Evolutionary conservation across 2,113 vertebrate species (phyloP).

Genomic region (Psammodynastes pulverulentus): DNA sequence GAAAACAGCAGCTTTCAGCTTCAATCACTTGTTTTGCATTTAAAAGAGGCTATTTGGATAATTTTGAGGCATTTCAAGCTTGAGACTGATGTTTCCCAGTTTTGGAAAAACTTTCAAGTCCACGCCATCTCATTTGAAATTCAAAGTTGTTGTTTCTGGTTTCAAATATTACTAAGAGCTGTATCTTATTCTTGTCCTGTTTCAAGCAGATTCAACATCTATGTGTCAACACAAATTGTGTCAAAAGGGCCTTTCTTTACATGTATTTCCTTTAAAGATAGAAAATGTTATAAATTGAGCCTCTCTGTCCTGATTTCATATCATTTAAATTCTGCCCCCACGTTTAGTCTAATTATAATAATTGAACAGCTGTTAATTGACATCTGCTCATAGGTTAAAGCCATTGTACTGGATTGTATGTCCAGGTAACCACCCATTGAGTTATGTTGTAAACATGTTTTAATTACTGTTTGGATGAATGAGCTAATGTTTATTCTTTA

Average conservation of each 20-base stretch:
- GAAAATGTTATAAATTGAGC: background rate
- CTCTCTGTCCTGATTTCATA: background rate
- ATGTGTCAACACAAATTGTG: background rate
- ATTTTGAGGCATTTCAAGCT: background rate
- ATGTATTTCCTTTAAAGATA: background rate
- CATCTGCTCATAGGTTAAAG: background rate
- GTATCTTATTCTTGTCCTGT: background rate
- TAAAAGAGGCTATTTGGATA: background rate
- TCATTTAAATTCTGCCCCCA: background rate
- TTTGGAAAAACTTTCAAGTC: background rate
- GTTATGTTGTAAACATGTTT: background rate
- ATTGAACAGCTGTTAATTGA: background rate
- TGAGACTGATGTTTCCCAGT: background rate
- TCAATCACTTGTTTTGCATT: background rate
- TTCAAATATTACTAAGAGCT: background rate
- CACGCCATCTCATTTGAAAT: background rate
- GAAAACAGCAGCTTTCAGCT: background rate
- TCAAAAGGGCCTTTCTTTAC: background rate
- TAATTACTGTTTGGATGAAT: background rate
- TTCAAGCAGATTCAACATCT: background rate
- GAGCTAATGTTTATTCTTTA: background rate
- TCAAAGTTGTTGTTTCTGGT: background rate
- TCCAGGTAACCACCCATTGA: background rate
- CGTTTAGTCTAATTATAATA: background rate
- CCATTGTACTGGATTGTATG: background rate